These are phyloP conservation scores for Luehdorfia chinensis DNA, from an alignment of 1,140 invertebrate species.

Conservation along the genomic window DNA sequence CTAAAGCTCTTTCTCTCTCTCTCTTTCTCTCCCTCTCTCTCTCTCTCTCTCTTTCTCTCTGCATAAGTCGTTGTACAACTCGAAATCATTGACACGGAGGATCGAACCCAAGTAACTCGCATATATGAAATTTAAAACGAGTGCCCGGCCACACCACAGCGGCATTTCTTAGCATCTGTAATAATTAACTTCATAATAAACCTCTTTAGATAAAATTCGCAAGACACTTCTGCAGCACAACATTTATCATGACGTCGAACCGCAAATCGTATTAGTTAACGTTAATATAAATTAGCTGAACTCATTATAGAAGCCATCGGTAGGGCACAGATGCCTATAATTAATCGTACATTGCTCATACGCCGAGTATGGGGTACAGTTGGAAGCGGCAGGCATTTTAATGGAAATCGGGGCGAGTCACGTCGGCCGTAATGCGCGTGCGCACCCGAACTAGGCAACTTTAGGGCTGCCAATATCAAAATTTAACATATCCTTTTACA, in stretches of 20 bases:
- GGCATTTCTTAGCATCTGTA: not conserved
- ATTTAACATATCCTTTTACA: too few relatives aligned
- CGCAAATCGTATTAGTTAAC: conserved; percentile 16
- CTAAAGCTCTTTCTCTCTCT: too few relatives aligned
- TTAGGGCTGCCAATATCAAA: not conserved
- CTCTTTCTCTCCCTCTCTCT: too few relatives aligned
- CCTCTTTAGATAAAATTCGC: conserved; percentile 8
- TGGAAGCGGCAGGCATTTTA: conserved; percentile 50
- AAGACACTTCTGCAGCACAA: not conserved
- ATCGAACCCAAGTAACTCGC: too few relatives aligned
- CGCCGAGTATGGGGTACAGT: conserved; percentile 18
- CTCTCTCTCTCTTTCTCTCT: too few relatives aligned
- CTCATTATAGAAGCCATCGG: conserved; percentile 9
- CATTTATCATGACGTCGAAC: conserved; percentile 15
- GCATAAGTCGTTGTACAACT: too few relatives aligned
- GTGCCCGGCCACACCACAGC: not conserved
- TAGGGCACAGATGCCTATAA: conserved; percentile 16
- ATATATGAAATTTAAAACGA: too few relatives aligned
- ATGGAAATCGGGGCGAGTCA: conserved; percentile 52
- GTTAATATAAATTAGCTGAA: conserved; percentile 13
- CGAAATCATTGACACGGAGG: too few relatives aligned
- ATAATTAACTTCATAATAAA: conserved; percentile 3
- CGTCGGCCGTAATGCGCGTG: conserved; percentile 33
- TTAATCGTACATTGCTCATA: conserved; percentile 23
- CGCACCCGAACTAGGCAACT: conserved; percentile 24